A percentile compares a stretch with the other conserved stretches of the same genome.
These are phyloP conservation scores for Lutjanus erythropterus DNA, from an alignment of 2,113 vertebrate genomes.

Conservation along the genomic window DNA sequence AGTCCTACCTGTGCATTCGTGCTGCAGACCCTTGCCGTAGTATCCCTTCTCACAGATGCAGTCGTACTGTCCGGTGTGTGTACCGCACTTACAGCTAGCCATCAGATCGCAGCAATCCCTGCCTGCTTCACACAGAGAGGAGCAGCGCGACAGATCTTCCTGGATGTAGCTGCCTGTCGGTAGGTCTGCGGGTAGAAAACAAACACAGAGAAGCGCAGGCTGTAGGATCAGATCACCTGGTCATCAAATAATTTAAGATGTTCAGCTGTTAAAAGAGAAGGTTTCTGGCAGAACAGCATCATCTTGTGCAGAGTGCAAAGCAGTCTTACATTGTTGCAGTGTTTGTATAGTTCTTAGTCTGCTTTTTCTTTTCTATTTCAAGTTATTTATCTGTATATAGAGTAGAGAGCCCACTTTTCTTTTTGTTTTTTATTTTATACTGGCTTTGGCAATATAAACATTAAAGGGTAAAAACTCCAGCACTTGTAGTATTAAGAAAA, in stretches of 20 bases:
- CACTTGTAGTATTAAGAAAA: too few relatives aligned
- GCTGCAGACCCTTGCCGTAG: constrained; percentile 94
- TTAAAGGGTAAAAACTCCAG: background rate
- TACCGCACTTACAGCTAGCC: constrained; percentile 98
- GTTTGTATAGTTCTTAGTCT: too few relatives aligned
- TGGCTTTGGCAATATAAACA: too few relatives aligned
- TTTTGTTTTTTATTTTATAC: too few relatives aligned
- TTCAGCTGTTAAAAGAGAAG: background rate
- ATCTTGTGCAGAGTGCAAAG: too few relatives aligned
- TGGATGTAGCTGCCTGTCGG: constrained; percentile 96
- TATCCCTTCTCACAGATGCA: constrained; percentile 97
- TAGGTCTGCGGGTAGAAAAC: constrained; percentile 86
- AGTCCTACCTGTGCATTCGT: constrained; percentile 92
- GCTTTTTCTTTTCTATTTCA: too few relatives aligned
- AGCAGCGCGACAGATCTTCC: constrained; percentile 91
- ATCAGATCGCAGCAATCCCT: constrained; percentile 94
- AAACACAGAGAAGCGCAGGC: constrained; percentile 16
- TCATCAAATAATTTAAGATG: background rate
- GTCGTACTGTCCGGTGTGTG: constrained; percentile 97
- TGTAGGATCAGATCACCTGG: background rate
- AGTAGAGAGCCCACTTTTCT: too few relatives aligned
- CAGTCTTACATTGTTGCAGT: too few relatives aligned
- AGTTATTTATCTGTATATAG: too few relatives aligned
- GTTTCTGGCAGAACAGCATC: too few relatives aligned
- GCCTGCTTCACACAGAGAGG: constrained; percentile 90